phyloP scores from a whole-genome alignment of 2,888 invertebrate species.

The Camponotus fellah region DNA sequence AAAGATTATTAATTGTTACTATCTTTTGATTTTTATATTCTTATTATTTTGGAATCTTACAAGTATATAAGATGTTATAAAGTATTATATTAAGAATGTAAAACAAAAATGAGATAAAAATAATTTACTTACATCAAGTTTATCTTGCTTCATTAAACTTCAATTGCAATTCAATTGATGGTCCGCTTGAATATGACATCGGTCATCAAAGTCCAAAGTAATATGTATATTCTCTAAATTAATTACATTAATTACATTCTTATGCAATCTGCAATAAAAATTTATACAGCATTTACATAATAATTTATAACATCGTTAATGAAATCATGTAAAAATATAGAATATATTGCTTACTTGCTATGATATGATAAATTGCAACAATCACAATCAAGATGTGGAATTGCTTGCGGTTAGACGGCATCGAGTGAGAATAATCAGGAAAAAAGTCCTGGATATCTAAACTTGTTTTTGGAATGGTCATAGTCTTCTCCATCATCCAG shows the following conservation, averaged over 20 bases:
- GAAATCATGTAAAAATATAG: background rate
- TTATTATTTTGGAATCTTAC: too few relatives aligned
- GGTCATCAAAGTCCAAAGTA: slow-evolving; percentile 97
- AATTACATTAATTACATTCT: background rate
- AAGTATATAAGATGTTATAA: background rate
- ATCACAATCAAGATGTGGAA: slow-evolving; percentile 57
- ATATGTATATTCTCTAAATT: background rate
- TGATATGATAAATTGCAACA: slow-evolving; percentile 54
- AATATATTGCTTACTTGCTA: slow-evolving; percentile 56
- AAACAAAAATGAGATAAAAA: background rate
- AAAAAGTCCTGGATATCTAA: slow-evolving; percentile 75
- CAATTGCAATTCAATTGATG: slow-evolving; percentile 95
- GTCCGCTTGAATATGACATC: slow-evolving; percentile 95
- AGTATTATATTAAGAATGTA: background rate
- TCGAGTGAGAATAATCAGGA: slow-evolving; percentile 62
- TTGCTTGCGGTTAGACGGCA: slow-evolving; percentile 57
- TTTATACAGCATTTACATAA: background rate
- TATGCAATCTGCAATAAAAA: slow-evolving; percentile 23
- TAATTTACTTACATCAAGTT: slow-evolving; percentile 86
- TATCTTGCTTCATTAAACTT: slow-evolving; percentile 94
- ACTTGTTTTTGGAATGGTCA: slow-evolving; percentile 89
- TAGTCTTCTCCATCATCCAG: slow-evolving; percentile 95
- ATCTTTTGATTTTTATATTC: too few relatives aligned
- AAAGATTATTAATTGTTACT: too few relatives aligned
- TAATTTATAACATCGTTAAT: background rate